Evolutionary conservation across 2,888 invertebrate species (phyloP).

Genomic region (Polia nebulosa): DNA sequence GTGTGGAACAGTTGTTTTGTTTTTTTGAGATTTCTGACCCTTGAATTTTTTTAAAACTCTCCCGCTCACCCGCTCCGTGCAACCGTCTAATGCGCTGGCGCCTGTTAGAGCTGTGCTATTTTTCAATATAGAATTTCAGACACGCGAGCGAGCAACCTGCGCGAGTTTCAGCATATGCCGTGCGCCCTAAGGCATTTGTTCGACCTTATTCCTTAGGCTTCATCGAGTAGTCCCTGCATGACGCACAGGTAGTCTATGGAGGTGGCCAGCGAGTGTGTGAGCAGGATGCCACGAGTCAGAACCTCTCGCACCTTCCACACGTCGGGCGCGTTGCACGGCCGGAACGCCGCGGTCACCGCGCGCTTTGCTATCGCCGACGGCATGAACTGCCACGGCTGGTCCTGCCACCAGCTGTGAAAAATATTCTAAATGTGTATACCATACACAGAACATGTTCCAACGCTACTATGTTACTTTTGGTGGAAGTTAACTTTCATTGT

Average conservation of each 20-base stretch:
- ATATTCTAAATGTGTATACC: constrained; percentile 31
- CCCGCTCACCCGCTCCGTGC: not conserved
- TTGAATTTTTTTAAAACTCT: not conserved
- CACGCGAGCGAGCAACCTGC: not conserved
- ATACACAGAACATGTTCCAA: not conserved
- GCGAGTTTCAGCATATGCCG: not conserved
- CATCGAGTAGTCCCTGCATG: constrained; percentile 87
- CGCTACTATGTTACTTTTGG: not conserved
- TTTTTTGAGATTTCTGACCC: not conserved
- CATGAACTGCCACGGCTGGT: constrained; percentile 81
- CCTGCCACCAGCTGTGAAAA: constrained; percentile 79
- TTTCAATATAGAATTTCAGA: not conserved
- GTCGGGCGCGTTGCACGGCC: constrained; percentile 71
- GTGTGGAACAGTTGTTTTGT: not conserved
- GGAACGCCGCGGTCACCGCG: constrained; percentile 71
- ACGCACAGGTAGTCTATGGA: constrained; percentile 88
- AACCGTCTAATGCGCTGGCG: not conserved
- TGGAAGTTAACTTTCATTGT: not conserved
- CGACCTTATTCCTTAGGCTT: constrained; percentile 66
- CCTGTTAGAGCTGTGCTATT: not conserved
- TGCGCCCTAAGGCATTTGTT: not conserved
- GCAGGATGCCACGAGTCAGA: constrained; percentile 84
- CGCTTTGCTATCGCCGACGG: constrained; percentile 78
- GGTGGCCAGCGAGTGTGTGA: constrained; percentile 87
- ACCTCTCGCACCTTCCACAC: constrained; percentile 87